Conservation (phyloP, 1,140 invertebrate genomes). For the Drosophila pallidifrons region DNA sequence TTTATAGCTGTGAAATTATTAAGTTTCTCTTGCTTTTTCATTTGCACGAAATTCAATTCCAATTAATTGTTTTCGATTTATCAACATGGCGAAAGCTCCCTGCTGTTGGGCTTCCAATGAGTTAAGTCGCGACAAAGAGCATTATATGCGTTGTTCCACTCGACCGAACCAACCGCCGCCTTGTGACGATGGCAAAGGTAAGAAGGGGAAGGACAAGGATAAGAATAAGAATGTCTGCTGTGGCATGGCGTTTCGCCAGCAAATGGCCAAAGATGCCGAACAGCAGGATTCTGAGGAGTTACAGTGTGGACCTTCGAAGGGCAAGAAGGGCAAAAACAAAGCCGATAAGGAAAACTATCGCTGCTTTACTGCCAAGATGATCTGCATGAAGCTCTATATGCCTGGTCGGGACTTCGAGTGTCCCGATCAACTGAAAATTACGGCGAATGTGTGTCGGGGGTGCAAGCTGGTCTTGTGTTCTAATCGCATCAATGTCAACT, state of each 20-base stretch:
- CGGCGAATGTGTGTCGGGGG: slow-evolving; percentile 38
- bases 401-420: slow-evolving; percentile 58
- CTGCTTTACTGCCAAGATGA: slow-evolving; percentile 53
- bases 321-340: slow-evolving; percentile 44
- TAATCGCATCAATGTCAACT: slow-evolving; percentile 60
- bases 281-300: background rate
- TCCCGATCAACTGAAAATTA: slow-evolving; percentile 24
- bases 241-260: slow-evolving; percentile 39
- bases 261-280: slow-evolving; percentile 19
- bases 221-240: slow-evolving; percentile 47
- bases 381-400: slow-evolving; percentile 57
- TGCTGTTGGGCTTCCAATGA: slow-evolving; percentile 45
- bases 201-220: slow-evolving; percentile 24
- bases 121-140: slow-evolving; percentile 19
- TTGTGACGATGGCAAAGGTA: background rate
- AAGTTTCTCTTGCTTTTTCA: slow-evolving; percentile 20
- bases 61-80: background rate
- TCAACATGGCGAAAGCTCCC: slow-evolving; percentile 22
- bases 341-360: slow-evolving; percentile 19
- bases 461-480: slow-evolving; percentile 43
- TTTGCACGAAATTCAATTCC: slow-evolving; percentile 39
- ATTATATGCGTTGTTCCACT: slow-evolving; percentile 60
- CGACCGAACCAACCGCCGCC: background rate
- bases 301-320: slow-evolving; percentile 1
- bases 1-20: slow-evolving; percentile 56